A percentile compares a stretch with the other conserved stretches of the same genome.
These are phyloP conservation scores for Phallusia fumigata DNA, from an alignment of 23 tunicate genomes.

Conservation along the genomic window DNA sequence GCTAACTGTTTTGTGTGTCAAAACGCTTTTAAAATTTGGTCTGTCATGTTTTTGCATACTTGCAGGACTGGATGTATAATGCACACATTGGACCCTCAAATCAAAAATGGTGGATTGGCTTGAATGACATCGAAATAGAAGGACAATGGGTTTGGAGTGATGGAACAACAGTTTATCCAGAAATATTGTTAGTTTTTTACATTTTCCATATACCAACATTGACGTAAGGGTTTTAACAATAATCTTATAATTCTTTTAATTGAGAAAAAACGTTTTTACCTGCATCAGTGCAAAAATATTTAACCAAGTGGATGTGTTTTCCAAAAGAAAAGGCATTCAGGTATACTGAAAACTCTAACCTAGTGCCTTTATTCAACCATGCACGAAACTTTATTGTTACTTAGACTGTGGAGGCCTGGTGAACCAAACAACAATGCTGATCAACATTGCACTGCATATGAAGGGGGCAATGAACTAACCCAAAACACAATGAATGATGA, in stretches of 20 bases:
- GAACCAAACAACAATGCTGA: constrained; percentile 13
- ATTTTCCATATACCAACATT: too few species aligned
- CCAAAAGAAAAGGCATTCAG: too few species aligned
- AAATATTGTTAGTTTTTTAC: constrained; percentile 5
- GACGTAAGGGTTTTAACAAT: too few species aligned
- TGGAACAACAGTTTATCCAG: background rate
- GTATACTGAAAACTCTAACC: too few species aligned
- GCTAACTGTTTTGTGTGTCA: too few species aligned
- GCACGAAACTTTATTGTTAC: background rate
- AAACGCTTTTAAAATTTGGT: too few species aligned
- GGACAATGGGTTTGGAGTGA: constrained; percentile 31
- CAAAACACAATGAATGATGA: constrained; percentile 23
- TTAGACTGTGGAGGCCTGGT: constrained; percentile 27
- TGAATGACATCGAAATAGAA: constrained; percentile 32
- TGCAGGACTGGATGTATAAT: constrained; percentile 34
- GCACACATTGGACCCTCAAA: constrained; percentile 7
- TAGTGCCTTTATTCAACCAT: too few species aligned
- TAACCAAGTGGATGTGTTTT: too few species aligned
- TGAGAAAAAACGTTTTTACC: too few species aligned
- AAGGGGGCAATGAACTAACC: constrained; percentile 6
- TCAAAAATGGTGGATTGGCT: constrained; percentile 37
- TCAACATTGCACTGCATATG: background rate
- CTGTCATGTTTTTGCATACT: background rate
- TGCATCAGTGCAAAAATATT: too few species aligned
- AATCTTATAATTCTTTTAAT: too few species aligned